phyloP scores from a whole-genome alignment of 2,888 invertebrate species.

The Clusia tigrina region DNA sequence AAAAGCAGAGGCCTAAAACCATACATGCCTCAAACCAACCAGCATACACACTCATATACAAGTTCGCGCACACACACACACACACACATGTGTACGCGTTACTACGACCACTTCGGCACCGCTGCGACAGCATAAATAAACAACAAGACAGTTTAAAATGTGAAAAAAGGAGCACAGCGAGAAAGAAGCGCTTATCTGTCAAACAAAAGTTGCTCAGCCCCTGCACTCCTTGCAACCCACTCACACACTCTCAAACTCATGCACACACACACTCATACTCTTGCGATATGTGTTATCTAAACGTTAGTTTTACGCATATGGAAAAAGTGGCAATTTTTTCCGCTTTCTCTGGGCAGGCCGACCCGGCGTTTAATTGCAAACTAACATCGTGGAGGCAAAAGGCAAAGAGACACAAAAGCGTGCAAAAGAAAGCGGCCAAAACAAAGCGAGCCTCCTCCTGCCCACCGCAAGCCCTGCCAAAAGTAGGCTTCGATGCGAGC shows the following conservation, averaged over 20 bases:
- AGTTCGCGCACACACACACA: too few relatives aligned
- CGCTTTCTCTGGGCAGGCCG: constrained; percentile 6
- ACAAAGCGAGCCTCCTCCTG: constrained; percentile 36
- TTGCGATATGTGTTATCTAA: constrained; percentile 49
- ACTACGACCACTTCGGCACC: neutral
- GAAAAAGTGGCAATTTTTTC: constrained; percentile 7
- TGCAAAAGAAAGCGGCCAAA: constrained; percentile 15
- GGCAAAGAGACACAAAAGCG: neutral
- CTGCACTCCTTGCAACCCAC: neutral
- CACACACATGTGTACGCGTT: too few relatives aligned
- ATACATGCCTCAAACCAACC: too few relatives aligned
- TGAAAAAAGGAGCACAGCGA: neutral
- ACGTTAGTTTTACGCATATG: neutral
- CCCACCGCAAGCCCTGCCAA: constrained; percentile 39
- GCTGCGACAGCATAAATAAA: neutral
- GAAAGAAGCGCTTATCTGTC: constrained; percentile 19
- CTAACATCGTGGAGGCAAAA: constrained; percentile 37
- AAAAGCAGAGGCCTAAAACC: too few relatives aligned
- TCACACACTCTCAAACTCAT: constrained; percentile 30
- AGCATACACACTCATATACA: too few relatives aligned
- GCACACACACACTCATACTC: constrained; percentile 7
- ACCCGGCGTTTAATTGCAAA: constrained; percentile 48
- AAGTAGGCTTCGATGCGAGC: constrained; percentile 46
- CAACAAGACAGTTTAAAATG: constrained; percentile 3
- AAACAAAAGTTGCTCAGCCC: constrained; percentile 24